Evolutionary conservation across 2,888 invertebrate species (phyloP), one percentile per base, ranked within the genome.

Genomic region (Maniola hyperantus): DNA sequence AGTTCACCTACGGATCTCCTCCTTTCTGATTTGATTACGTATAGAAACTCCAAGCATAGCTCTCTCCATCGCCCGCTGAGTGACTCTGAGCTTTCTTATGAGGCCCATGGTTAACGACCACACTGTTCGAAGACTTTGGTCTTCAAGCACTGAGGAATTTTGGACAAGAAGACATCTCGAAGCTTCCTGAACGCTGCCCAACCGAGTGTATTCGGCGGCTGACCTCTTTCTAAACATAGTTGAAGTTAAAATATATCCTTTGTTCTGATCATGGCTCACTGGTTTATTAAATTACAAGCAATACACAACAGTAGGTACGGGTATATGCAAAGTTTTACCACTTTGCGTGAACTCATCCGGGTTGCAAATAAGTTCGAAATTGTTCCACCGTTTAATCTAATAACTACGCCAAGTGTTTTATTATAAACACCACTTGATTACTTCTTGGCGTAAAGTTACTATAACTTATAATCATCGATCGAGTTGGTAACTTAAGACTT

Each of bases 241-340:
- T 51, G 26, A 26, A 26, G 50, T 51, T 2, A 46, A 26, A 26
- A 15, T 48, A 8, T 15, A 51, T 51, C 50, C 50, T 51, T 51
- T n/a, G 34, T 15, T 39, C 18, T 39, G 39, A 55, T 55, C 18
- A 36, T 55, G 39, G 15, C 39, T 55, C 55, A 55, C 39, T 69
- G 69, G 67, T 67, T 70, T 69, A 72, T 69, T 72, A 69, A 72
- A 73, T 72, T 72, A 70, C 69, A 53, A 69, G 68, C 69, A 65
- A 67, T 69, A 54, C 69, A 71, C 65, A 66, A 54, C 60, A 50
- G 64, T 69, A 54, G 50, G 20, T 18, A 8, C 63, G 60, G 48
- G 11, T 54, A 36, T 55, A 39, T 55, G 64, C 42, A 62, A 72
- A 72, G 68, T 72, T 72, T 65, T 50, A 64, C 70, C 70, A 65